These are phyloP conservation scores for Chaetodon trifascialis DNA, from an alignment of 2,113 vertebrate genomes.

Conservation along the genomic window DNA sequence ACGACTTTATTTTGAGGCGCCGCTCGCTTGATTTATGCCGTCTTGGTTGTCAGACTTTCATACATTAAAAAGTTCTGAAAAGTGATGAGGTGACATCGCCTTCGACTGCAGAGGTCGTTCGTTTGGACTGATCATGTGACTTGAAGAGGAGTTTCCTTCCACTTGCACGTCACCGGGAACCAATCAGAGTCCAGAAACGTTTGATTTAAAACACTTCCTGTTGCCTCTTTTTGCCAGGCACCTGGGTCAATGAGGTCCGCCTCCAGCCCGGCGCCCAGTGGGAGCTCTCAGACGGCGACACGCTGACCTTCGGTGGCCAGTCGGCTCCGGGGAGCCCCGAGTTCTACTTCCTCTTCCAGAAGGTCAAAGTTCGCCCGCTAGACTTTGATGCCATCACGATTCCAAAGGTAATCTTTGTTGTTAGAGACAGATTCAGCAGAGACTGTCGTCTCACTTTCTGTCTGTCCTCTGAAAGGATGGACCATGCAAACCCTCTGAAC, in stretches of 20 bases:
- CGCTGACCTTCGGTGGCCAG: constrained; percentile 87
- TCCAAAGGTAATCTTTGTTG: constrained; percentile 77
- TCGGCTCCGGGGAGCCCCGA: constrained; percentile 82
- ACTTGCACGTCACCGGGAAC: neutral
- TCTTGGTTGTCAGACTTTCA: neutral
- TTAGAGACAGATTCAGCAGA: too few species aligned
- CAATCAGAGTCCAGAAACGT: neutral
- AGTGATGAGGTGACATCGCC: neutral
- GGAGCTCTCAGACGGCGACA: constrained; percentile 90
- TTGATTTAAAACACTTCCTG: neutral
- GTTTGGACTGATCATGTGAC: neutral
- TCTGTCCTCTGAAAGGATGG: too few species aligned
- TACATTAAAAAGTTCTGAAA: constrained; percentile 17
- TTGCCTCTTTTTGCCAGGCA: constrained; percentile 80
- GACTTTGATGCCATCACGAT: constrained; percentile 93
- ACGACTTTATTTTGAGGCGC: constrained; percentile 34
- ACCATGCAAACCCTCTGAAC: too few species aligned
- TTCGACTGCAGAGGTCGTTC: neutral
- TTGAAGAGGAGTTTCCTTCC: neutral
- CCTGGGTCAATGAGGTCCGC: constrained; percentile 90
- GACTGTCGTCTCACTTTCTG: too few species aligned
- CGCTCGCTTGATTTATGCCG: constrained; percentile 4
- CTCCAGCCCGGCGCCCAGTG: constrained; percentile 83
- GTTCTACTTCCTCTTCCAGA: constrained; percentile 94
- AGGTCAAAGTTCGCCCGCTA: constrained; percentile 90